Evolutionary conservation across 2,888 invertebrate genomes (phyloP).

Genomic region (Silvanus unidentatus): DNA sequence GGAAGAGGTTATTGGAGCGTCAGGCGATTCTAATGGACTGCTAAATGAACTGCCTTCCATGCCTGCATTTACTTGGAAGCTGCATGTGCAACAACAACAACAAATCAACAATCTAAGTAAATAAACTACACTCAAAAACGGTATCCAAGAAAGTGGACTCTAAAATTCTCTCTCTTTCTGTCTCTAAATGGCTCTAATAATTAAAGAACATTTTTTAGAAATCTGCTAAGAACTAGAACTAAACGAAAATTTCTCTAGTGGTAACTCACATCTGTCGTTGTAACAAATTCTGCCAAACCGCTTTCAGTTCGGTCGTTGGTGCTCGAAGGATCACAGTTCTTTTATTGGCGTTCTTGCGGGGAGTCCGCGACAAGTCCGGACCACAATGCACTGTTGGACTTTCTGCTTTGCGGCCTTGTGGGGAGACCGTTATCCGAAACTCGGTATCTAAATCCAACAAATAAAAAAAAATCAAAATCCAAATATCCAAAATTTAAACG

Average conservation of each 20-base stretch:
- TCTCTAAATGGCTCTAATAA: too few species aligned
- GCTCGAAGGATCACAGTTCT: conserved; percentile 70
- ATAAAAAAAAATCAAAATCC: conserved; percentile 12
- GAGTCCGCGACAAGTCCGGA: conserved; percentile 56
- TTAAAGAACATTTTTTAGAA: too few species aligned
- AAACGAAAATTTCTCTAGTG: too few species aligned
- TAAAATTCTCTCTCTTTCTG: too few species aligned
- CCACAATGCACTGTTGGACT: conserved; percentile 71
- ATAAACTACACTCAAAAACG: not conserved
- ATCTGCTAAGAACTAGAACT: too few species aligned
- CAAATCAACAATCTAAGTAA: conserved; percentile 11
- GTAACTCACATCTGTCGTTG: conserved; percentile 77
- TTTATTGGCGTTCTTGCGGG: conserved; percentile 59
- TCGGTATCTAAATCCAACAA: conserved; percentile 66
- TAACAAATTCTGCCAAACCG: conserved; percentile 84
- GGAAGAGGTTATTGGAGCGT: conserved; percentile 62
- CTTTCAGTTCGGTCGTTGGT: conserved; percentile 77
- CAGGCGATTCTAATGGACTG: conserved; percentile 79
- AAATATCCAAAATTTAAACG: too few species aligned
- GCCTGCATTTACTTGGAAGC: conserved; percentile 78
- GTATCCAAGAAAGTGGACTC: too few species aligned
- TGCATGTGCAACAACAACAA: conserved; percentile 45
- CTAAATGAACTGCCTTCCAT: conserved; percentile 71
- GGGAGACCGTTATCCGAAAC: conserved; percentile 71
- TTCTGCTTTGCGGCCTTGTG: conserved; percentile 56